phyloP scores from a whole-genome alignment of 2,113 vertebrate genomes.

The Craseonycteris thonglongyai region DNA sequence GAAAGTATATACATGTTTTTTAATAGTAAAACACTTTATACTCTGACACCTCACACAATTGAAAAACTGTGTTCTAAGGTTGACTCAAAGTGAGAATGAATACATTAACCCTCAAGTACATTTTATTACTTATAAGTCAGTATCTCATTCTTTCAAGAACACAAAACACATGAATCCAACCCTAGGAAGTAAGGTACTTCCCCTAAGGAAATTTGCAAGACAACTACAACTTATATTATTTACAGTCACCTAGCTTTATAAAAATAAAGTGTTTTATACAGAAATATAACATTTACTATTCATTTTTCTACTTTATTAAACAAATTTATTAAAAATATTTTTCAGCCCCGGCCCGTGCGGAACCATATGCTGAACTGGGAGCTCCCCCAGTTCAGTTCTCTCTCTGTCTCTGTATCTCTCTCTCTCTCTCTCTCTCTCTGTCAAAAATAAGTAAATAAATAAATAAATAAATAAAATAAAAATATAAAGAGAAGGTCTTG shows the following conservation, averaged over 20 bases:
- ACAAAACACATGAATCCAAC: neutral
- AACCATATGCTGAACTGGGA: no score
- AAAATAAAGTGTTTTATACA: neutral
- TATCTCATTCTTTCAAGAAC: neutral
- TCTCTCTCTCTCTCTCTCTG: no score
- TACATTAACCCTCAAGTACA: neutral
- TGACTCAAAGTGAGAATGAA: neutral
- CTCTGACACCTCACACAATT: neutral
- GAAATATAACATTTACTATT: neutral
- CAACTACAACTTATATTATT: neutral
- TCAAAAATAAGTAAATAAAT: no score
- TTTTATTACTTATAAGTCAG: conserved; percentile 6
- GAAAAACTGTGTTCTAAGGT: neutral
- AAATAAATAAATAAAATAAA: no score
- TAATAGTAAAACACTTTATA: neutral
- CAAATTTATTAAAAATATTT: neutral
- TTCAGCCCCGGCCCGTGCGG: no score
- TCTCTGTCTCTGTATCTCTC: no score
- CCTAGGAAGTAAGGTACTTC: neutral
- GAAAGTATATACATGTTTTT: neutral
- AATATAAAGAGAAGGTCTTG: no score
- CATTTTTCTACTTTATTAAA: conserved; percentile 34
- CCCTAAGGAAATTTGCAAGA: neutral
- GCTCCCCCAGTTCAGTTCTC: no score
- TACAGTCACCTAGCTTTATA: neutral